Percentiles rank a stretch among this genome's conserved stretches.
These are phyloP conservation scores for Merops nubicus DNA, from an alignment of 2,113 vertebrate genomes.

Conservation along the genomic window DNA sequence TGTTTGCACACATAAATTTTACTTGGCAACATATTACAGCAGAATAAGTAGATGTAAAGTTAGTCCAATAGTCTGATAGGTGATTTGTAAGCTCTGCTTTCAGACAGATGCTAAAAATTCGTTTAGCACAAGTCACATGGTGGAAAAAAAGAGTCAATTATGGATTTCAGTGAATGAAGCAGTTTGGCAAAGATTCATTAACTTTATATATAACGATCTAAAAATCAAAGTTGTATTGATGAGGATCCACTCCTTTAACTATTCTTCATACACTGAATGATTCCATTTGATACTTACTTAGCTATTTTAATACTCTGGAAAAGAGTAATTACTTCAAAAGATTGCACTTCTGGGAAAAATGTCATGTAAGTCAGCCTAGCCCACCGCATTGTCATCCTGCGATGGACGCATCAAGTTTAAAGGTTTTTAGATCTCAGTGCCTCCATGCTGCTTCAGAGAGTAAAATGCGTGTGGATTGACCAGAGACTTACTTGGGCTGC, in stretches of 20 bases:
- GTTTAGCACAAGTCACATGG: not conserved
- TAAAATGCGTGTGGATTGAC: fast-evolving
- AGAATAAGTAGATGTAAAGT: not conserved
- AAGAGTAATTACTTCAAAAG: not conserved
- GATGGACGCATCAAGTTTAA: not conserved
- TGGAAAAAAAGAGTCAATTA: not conserved
- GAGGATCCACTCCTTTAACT: not conserved
- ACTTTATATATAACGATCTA: not conserved
- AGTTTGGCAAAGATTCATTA: slow-evolving; percentile 4
- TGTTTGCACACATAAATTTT: not conserved
- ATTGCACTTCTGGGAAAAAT: not conserved
- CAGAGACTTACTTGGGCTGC: not conserved
- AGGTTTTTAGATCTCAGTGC: not conserved
- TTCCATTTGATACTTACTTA: not conserved
- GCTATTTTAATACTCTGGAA: not conserved
- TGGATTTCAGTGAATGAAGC: not conserved
- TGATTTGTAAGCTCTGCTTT: slow-evolving; percentile 14
- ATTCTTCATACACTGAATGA: not conserved
- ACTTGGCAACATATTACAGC: not conserved
- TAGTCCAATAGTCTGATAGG: not conserved
- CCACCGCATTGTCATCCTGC: not conserved
- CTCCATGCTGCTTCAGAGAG: not conserved
- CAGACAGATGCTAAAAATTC: slow-evolving; percentile 14
- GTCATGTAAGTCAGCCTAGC: not conserved
- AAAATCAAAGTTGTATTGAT: not conserved